Evolutionary conservation across 2,113 vertebrate species (phyloP).

Genomic region (Mobula hypostoma): DNA sequence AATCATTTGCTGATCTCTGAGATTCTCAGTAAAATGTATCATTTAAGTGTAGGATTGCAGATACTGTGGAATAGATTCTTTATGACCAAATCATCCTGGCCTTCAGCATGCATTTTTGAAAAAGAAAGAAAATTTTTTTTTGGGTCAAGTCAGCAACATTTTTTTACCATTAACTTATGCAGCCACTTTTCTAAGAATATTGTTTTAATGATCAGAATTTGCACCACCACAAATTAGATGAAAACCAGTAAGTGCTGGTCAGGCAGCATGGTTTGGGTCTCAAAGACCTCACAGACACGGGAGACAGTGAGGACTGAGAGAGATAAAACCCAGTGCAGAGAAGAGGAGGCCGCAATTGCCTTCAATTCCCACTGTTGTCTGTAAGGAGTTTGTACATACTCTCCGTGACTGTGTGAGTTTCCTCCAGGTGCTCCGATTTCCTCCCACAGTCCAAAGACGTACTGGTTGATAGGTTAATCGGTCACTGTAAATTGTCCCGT

Average conservation of each 20-base stretch:
- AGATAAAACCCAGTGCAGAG: background rate
- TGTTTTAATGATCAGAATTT: background rate
- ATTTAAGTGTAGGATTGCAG: background rate
- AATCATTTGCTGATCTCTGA: slow-evolving; percentile 12
- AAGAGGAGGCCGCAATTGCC: background rate
- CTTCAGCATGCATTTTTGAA: background rate
- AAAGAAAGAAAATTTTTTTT: background rate
- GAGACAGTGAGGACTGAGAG: background rate
- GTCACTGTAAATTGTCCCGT: no score
- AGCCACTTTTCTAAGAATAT: background rate
- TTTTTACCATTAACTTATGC: background rate
- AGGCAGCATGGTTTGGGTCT: background rate
- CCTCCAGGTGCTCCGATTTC: no score
- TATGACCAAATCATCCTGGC: background rate
- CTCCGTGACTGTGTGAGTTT: no score
- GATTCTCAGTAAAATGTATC: background rate
- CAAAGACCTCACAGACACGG: background rate
- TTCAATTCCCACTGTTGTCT: background rate
- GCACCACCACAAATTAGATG: background rate
- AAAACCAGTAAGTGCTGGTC: background rate
- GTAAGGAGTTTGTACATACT: no score
- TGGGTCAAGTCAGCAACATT: background rate
- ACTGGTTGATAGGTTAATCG: no score
- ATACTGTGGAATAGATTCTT: background rate
- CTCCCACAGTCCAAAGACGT: no score